These are phyloP conservation scores for Heliothis peltigera DNA, from an alignment of 2,888 invertebrate species.

Conservation along the genomic window DNA sequence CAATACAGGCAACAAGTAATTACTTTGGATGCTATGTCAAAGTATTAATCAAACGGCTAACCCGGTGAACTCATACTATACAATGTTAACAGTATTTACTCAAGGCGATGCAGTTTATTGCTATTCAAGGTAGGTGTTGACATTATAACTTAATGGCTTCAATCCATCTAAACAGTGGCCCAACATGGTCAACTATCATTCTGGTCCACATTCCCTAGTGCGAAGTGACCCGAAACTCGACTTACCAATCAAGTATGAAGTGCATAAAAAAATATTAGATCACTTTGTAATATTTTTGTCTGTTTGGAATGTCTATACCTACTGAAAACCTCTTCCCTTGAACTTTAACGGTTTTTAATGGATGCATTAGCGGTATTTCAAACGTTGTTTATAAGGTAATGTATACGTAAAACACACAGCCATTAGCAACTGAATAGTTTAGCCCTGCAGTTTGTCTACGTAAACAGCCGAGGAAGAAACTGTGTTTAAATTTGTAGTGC, in stretches of 20 bases:
- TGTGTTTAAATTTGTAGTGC: neutral
- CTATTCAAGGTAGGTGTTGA: constrained; percentile 32
- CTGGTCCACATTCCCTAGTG: neutral
- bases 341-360: constrained; percentile 39
- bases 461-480: constrained; percentile 27
- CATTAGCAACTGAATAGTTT: constrained; percentile 40
- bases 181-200: neutral
- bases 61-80: constrained; percentile 2
- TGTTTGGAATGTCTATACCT: too few species aligned
- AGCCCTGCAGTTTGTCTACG: constrained; percentile 17
- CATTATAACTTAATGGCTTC: constrained; percentile 32
- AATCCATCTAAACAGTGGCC: constrained; percentile 15
- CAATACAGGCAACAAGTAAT: constrained; percentile 2
- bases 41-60: constrained; percentile 6
- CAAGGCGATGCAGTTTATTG: constrained; percentile 33
- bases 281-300: too few species aligned
- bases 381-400: constrained; percentile 35
- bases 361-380: constrained; percentile 6
- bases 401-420: constrained; percentile 29
- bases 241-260: neutral
- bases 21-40: neutral
- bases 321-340: neutral
- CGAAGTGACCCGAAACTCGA: too few species aligned
- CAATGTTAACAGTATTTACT: constrained; percentile 11
- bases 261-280: too few species aligned